Conservation (phyloP, 2,888 invertebrate genomes). For the Entomobrya multifasciata region DNA sequence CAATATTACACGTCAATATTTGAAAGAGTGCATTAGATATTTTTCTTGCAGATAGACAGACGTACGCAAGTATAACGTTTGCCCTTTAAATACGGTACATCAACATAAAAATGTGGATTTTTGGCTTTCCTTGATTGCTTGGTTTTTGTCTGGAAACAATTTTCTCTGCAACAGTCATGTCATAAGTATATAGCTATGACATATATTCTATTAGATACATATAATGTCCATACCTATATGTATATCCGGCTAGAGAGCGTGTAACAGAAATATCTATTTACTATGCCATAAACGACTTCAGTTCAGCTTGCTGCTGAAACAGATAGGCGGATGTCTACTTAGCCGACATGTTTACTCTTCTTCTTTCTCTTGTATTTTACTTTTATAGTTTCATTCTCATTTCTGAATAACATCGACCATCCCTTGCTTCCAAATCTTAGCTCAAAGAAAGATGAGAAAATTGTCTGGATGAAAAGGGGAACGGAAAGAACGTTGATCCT, state of each 20-base stretch:
- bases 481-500: slow-evolving; percentile 53
- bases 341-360: slow-evolving; percentile 24
- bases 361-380: neutral
- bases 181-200: neutral
- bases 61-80: too few species aligned
- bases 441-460: slow-evolving; percentile 35
- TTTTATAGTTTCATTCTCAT: neutral
- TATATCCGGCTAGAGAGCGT: slow-evolving; percentile 31
- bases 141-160: slow-evolving; percentile 45
- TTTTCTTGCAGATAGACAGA: too few species aligned
- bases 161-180: neutral
- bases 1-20: too few species aligned
- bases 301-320: neutral
- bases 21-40: too few species aligned
- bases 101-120: slow-evolving; percentile 36
- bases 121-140: slow-evolving; percentile 59
- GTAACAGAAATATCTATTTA: neutral
- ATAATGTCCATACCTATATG: too few species aligned
- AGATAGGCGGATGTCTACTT: slow-evolving; percentile 8
- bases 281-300: too few species aligned
- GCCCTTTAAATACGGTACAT: too few species aligned
- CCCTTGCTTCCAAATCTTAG: neutral
- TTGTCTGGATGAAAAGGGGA: slow-evolving; percentile 41
- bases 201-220: slow-evolving; percentile 7
- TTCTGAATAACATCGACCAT: neutral